Evolutionary conservation across 2,888 invertebrate species (phyloP).

Genomic region (Hirtodrosophila cameraria): DNA sequence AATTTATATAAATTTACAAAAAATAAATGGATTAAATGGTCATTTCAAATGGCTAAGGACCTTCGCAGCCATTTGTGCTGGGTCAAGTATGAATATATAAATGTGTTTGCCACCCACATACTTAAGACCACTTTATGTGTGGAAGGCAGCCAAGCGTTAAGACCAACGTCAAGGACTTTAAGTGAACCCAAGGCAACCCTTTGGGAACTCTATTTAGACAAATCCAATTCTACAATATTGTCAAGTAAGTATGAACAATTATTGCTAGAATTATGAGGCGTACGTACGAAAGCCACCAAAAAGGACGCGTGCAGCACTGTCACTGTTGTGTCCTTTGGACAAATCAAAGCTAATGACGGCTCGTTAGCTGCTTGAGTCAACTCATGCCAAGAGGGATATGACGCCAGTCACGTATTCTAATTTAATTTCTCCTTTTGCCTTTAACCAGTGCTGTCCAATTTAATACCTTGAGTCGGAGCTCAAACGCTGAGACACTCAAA

Average conservation of each 20-base stretch:
- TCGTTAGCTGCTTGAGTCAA: conserved; percentile 46
- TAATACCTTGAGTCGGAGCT: conserved; percentile 23
- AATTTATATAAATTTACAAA: neutral
- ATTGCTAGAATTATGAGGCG: conserved; percentile 62
- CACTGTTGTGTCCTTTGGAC: conserved; percentile 30
- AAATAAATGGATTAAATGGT: conserved; percentile 4
- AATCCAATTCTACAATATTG: conserved; percentile 38
- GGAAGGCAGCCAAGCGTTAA: conserved; percentile 61
- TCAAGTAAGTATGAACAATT: conserved; percentile 58
- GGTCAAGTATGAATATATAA: conserved; percentile 40
- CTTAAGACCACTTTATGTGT: conserved; percentile 39
- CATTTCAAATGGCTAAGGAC: neutral
- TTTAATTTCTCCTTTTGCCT: conserved; percentile 35
- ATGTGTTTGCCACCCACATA: conserved; percentile 22
- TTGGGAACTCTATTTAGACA: conserved; percentile 17
- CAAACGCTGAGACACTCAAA: conserved; percentile 20
- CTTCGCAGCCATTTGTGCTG: conserved; percentile 28
- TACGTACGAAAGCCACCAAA: conserved; percentile 21
- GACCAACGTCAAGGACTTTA: conserved; percentile 33
- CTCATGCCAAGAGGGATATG: conserved; percentile 3
- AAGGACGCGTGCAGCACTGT: conserved; percentile 48
- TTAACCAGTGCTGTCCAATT: conserved; percentile 25
- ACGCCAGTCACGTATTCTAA: conserved; percentile 43
- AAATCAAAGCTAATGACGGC: conserved; percentile 55
- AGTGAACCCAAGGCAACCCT: conserved; percentile 24